Evolutionary conservation across 2,113 vertebrate genomes (phyloP).

Genomic region (Sphaerodactylus townsendi): DNA sequence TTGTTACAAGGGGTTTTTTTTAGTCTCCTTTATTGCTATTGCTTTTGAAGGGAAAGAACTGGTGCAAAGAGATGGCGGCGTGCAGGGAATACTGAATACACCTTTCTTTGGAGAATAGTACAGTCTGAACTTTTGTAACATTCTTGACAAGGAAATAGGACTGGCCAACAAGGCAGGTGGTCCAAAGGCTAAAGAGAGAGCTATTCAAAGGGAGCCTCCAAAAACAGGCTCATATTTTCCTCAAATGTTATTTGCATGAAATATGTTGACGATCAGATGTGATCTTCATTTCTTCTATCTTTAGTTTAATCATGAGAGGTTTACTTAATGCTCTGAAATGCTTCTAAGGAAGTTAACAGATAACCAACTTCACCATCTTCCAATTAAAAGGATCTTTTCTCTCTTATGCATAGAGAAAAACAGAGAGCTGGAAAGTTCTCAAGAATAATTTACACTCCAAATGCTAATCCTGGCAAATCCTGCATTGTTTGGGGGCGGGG

Average conservation of each 20-base stretch:
- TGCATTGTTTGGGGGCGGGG: slow-evolving; percentile 33
- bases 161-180: slow-evolving; percentile 76
- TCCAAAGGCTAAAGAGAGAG: slow-evolving; percentile 60
- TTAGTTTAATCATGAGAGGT: slow-evolving; percentile 13
- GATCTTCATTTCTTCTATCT: slow-evolving; percentile 29
- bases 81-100: slow-evolving; percentile 52
- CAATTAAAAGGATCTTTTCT: slow-evolving; percentile 41
- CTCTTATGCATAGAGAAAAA: slow-evolving; percentile 16
- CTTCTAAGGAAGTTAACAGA: not conserved
- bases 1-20: slow-evolving; percentile 52
- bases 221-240: slow-evolving; percentile 50
- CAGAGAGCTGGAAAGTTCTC: slow-evolving; percentile 49
- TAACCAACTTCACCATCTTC: not conserved
- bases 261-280: slow-evolving; percentile 1
- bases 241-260: not conserved
- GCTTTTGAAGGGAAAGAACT: slow-evolving; percentile 56
- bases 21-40: slow-evolving; percentile 36
- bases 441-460: slow-evolving; percentile 56
- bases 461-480: slow-evolving; percentile 57
- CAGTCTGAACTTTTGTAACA: slow-evolving; percentile 66
- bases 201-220: slow-evolving; percentile 42
- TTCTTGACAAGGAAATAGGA: slow-evolving; percentile 65
- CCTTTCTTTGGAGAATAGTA: slow-evolving; percentile 65
- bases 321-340: not conserved
- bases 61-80: slow-evolving; percentile 39